Evolutionary conservation across 2,888 invertebrate species (phyloP).

Genomic region (Chaetogeoica ovagalla): DNA sequence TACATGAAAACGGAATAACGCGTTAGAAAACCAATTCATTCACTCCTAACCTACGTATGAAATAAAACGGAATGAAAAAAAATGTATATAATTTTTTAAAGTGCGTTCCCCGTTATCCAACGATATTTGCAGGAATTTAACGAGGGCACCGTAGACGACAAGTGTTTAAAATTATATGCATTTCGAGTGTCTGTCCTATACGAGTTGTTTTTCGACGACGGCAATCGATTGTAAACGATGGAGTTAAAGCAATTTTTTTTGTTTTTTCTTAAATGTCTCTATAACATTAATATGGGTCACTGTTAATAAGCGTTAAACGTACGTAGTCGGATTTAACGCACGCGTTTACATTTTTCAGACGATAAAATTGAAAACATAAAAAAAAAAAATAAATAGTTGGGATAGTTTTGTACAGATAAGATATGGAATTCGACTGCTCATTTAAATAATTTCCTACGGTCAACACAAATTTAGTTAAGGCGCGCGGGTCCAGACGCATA

Average conservation of each 20-base stretch:
- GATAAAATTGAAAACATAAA: neutral
- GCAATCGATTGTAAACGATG: neutral
- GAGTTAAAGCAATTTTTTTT: neutral
- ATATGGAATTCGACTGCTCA: neutral
- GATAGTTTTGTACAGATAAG: conserved; percentile 1
- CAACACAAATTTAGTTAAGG: conserved; percentile 7
- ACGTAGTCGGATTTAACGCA: neutral
- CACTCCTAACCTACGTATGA: no score
- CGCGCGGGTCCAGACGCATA: neutral
- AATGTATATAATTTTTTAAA: no score
- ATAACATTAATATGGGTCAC: neutral
- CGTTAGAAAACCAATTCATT: no score
- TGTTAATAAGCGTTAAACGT: no score
- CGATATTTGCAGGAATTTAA: no score
- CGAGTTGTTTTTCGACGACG: no score
- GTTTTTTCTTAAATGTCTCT: neutral
- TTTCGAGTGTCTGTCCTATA: no score
- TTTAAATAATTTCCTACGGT: neutral
- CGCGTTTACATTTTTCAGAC: conserved; percentile 1
- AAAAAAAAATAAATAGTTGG: conserved; percentile 19
- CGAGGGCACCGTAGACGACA: neutral
- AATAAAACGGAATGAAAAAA: no score
- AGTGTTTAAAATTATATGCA: neutral
- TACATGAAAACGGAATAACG: no score
- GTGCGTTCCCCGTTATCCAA: no score